Evolutionary conservation across 1,140 invertebrate species (phyloP), one percentile per base, ranked within the genome.

Genomic region (Lycorma delicatula): DNA sequence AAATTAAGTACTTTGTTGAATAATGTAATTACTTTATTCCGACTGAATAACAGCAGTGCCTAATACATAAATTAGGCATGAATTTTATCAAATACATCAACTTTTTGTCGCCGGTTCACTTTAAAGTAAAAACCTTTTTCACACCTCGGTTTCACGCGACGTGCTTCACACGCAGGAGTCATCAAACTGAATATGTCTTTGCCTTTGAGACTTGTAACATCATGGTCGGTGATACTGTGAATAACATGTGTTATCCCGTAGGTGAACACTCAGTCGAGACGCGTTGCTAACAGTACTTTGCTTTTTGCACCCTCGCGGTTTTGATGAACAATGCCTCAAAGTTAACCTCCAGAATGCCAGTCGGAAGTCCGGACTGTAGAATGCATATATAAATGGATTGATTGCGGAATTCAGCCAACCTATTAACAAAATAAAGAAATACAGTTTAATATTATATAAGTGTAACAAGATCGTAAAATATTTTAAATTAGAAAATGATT

Each of bases 371-470:
- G 82, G 82, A 64, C 87, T 91, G 69, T 90, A 89, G 67, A 91
- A 89, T 12, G 90, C 89, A 65, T 91, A 91, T 64, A 91, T 90
- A 65, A 90, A 89, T 0, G 88, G 87, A 72, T 91, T 91, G 48
- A 91, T 88, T 1, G 86, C 86, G 5, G 91, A 93, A 71, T 96
- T 97, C 49, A 93, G 82, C 86, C 93, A 95, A 2, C 85, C 75
- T 77, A 60, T n/a, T 47, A 69, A 63, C 36, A 59, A 58, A 23
- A 60, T 48, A 4, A 29, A 48, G n/a, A n/a, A n/a, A n/a, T n/a
- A n/a, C n/a, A n/a, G n/a, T n/a, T n/a, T n/a, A n/a, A n/a, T n/a
- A n/a, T n/a, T n/a, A n/a, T n/a, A n/a, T n/a, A n/a, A n/a, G n/a
- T n/a, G n/a, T n/a, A n/a, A n/a, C n/a, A n/a, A n/a, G n/a, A n/a